Conservation (phyloP, 1,140 invertebrate species). For the Drosophila ohnishii region DNA sequence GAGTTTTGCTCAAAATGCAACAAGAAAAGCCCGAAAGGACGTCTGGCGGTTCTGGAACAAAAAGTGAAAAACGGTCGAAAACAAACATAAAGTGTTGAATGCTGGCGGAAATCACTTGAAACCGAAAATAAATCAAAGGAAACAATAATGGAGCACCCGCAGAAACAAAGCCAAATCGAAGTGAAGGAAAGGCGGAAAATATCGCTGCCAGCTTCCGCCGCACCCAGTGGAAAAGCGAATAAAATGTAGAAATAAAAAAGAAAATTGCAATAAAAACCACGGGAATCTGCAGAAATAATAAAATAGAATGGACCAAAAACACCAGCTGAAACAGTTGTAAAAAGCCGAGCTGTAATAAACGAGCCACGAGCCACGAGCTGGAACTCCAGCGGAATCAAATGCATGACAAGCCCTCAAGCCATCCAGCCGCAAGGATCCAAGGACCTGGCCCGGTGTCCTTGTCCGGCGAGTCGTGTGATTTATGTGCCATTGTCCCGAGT, state of each 20-base stretch:
- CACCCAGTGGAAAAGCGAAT: not conserved
- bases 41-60: constrained; percentile 1
- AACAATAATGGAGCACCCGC: constrained; percentile 69
- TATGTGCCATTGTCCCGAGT: constrained; percentile 60
- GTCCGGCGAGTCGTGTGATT: constrained; percentile 53
- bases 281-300: constrained; percentile 52
- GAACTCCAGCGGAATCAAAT: constrained; percentile 23
- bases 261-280: constrained; percentile 40
- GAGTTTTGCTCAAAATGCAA: constrained; percentile 38
- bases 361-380: constrained; percentile 32
- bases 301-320: constrained; percentile 42
- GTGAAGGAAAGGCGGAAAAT: constrained; percentile 61
- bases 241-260: constrained; percentile 13
- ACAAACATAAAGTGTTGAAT: constrained; percentile 75
- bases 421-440: constrained; percentile 6
- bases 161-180: constrained; percentile 49
- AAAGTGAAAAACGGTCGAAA: constrained; percentile 43
- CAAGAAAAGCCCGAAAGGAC: constrained; percentile 31
- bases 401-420: constrained; percentile 28
- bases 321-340: constrained; percentile 52
- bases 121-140: constrained; percentile 77
- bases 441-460: constrained; percentile 25
- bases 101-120: constrained; percentile 78
- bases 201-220: constrained; percentile 56
- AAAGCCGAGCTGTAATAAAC: constrained; percentile 48